Base-by-base conservation (phyloP, 2,113 vertebrate species). In the Abramis brama region DNA sequence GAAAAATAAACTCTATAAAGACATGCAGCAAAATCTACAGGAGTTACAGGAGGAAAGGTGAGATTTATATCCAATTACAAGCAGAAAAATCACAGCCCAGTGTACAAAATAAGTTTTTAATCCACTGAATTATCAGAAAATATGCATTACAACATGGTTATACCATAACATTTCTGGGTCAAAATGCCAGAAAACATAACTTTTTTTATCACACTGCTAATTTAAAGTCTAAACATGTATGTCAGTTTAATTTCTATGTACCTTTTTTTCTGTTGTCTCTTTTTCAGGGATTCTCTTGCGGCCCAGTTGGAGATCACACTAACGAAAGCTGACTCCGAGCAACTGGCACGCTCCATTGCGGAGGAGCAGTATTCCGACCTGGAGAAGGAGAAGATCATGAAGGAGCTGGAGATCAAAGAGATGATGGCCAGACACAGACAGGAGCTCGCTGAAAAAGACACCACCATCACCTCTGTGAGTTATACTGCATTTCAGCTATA, bases 351-450 rank as follows among this genome's bases (percentile, higher is more conserved):
- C 83, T 99, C 98, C 85, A 99, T 99, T 89, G 98, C 98, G 45
- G 98, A 99, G 91, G 98, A 99, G 17, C 98, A 99, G 85, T 99
- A 99, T 89, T 99, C 98, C 0, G 97, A 99, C 90, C 93, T 99
- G 91, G 98, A 99, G 91, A 99, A 99, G 93, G 98, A 99, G 93
- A 99, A 99, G 92, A 99, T 99, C 86, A 99, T 99, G 98, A 99
- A 99, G 91, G 98, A 99, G 90, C 93, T 99, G 87, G 98, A 99
- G 89, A 97, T 99, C 88, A 99, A 99, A 92, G 98, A 99, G 93
- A 99, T 99, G 97, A 99, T 99, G 98, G 98, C 98, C 0, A 95
- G 98, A 78, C 97, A 99, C 89, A 97, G 97, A 50, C 98, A 99
- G 91, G 98, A 99, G 70, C 96, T 99, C 8, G 84, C 92, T 0